Conservation (phyloP, 2,888 invertebrate species). For the Lobophora halterata region DNA sequence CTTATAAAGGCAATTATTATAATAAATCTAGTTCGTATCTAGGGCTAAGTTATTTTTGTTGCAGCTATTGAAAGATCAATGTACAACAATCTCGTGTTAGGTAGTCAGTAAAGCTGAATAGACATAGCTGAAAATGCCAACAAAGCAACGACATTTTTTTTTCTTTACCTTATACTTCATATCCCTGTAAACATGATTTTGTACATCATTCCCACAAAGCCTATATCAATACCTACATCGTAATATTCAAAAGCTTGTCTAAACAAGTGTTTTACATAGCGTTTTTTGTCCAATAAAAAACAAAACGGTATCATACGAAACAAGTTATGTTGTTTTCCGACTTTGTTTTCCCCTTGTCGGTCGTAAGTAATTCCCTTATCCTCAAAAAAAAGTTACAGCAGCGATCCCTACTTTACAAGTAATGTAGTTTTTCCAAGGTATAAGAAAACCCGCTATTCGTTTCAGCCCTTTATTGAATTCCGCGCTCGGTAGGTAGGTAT, state of each 20-base stretch:
- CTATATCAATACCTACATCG: too few species aligned
- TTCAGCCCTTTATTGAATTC: slow-evolving; percentile 73
- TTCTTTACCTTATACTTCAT: too few species aligned
- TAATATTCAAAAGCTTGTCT: slow-evolving; percentile 22
- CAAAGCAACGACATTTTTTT: too few species aligned
- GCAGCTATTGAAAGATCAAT: too few species aligned
- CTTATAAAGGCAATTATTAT: slow-evolving; percentile 3
- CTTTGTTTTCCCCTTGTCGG: slow-evolving; percentile 66
- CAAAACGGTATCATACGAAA: slow-evolving; percentile 52
- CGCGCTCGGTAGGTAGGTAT: slow-evolving; percentile 55
- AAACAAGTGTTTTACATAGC: slow-evolving; percentile 24
- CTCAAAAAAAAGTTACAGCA: slow-evolving; percentile 62
- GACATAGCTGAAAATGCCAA: too few species aligned
- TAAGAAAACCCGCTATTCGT: slow-evolving; percentile 58
- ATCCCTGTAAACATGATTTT: too few species aligned
- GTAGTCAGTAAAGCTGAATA: too few species aligned
- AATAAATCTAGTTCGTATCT: background rate
- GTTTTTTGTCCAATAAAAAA: slow-evolving; percentile 25
- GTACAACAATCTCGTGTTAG: too few species aligned
- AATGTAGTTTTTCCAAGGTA: slow-evolving; percentile 57
- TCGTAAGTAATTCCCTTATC: slow-evolving; percentile 68
- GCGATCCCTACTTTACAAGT: slow-evolving; percentile 57
- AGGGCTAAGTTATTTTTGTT: too few species aligned
- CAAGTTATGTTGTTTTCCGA: slow-evolving; percentile 62
- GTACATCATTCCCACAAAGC: too few species aligned